Evolutionary conservation across 2,797 vertebrate genomes (phyloP).

Genomic region (Rhinatrema bivittatum): DNA sequence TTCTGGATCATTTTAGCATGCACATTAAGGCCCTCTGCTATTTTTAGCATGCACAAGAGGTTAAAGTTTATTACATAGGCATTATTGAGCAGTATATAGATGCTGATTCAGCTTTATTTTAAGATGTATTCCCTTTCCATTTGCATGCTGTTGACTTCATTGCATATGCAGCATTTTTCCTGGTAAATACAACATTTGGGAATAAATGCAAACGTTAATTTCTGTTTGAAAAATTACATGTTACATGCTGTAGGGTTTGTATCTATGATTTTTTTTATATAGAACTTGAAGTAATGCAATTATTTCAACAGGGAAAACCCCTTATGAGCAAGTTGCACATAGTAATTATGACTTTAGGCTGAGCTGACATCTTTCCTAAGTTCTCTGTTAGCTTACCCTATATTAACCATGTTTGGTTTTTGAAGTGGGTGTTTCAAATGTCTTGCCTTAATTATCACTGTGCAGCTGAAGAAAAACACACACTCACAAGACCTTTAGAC

Average conservation of each 20-base stretch:
- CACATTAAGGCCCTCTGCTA: too few relatives aligned
- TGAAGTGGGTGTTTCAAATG: slow-evolving; percentile 54
- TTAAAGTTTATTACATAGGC: too few relatives aligned
- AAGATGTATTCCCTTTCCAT: too few relatives aligned
- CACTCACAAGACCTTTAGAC: slow-evolving; percentile 28
- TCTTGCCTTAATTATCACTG: slow-evolving; percentile 51
- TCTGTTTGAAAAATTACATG: slow-evolving; percentile 41
- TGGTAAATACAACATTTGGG: too few relatives aligned
- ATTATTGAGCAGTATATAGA: too few relatives aligned
- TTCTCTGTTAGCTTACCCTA: slow-evolving; percentile 41
- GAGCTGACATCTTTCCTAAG: slow-evolving; percentile 43
- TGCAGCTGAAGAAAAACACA: slow-evolving; percentile 37
- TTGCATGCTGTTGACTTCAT: too few relatives aligned
- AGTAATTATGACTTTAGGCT: slow-evolving; percentile 54
- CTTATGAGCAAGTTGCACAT: slow-evolving; percentile 36
- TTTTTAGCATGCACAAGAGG: too few relatives aligned
- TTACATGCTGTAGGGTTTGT: slow-evolving; percentile 25
- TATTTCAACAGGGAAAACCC: slow-evolving; percentile 42
- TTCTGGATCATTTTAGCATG: too few relatives aligned
- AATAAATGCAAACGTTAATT: slow-evolving; percentile 33
- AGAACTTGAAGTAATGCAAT: slow-evolving; percentile 38
- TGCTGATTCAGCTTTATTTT: too few relatives aligned
- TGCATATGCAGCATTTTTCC: too few relatives aligned
- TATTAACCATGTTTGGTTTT: slow-evolving; percentile 44
- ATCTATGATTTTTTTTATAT: slow-evolving; percentile 38